These are phyloP conservation scores for Hemicordylus capensis DNA, from an alignment of 2,113 vertebrate genomes.

Conservation along the genomic window DNA sequence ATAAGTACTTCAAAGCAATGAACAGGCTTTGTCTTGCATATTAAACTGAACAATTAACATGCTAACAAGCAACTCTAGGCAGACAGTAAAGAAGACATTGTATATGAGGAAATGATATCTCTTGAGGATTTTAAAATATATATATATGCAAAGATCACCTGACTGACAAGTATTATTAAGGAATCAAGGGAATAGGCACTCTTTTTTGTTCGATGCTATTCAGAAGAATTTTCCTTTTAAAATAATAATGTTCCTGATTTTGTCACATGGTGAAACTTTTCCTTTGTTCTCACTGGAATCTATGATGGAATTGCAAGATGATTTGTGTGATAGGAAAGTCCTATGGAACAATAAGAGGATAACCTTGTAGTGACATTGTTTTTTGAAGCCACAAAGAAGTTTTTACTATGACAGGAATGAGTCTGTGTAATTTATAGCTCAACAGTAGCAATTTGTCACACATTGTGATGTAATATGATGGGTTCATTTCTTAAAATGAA, in stretches of 20 bases:
- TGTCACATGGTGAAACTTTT: background rate
- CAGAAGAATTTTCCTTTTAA: constrained; percentile 6
- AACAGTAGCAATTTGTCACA: constrained; percentile 65
- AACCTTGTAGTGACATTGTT: constrained; percentile 58
- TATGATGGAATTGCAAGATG: constrained; percentile 28
- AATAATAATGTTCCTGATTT: background rate
- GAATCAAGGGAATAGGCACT: constrained; percentile 36
- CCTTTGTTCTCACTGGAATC: background rate
- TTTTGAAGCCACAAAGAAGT: constrained; percentile 49
- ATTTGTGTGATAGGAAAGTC: constrained; percentile 38
- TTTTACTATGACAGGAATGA: constrained; percentile 54
- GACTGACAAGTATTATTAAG: constrained; percentile 50
- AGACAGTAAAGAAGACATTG: constrained; percentile 19
- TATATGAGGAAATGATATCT: constrained; percentile 38
- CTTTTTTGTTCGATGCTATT: background rate
- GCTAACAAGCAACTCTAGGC: constrained; percentile 52
- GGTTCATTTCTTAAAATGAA: constrained; percentile 68
- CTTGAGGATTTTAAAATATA: constrained; percentile 20
- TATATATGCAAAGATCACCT: constrained; percentile 35
- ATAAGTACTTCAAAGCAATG: constrained; percentile 63
- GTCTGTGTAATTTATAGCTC: constrained; percentile 62
- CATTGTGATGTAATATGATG: constrained; percentile 68
- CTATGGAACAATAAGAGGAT: constrained; percentile 42
- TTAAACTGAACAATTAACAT: constrained; percentile 61
- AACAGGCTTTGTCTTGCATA: constrained; percentile 53